Base-by-base conservation (phyloP, 2,797 vertebrate species). In the Gobio occitaniae region DNA sequence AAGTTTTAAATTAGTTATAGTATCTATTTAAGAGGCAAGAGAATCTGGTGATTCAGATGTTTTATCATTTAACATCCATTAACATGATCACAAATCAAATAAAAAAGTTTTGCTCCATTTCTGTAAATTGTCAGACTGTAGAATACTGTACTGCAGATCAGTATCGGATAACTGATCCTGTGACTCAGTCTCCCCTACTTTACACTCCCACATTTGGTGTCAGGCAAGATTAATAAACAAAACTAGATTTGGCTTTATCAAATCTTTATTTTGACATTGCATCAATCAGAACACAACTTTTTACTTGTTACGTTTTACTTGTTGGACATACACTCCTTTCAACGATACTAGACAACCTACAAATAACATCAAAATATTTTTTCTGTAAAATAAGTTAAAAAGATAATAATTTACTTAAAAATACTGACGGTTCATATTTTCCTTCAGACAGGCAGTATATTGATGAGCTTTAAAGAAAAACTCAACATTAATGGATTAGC, bases 201-300 rank as follows among this genome's bases (percentile, higher is more conserved):
- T n/a, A n/a, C 41, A 71, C 69, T 48, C n/a, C n/a, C 3, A 16
- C 13, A 72, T 54, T 38, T 76, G 32, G 11, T 76, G 50, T 38
- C 19, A 56, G 54, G 50, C 9, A 21, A 29, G 29, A 32, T 50
- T 17, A 74, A 74, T 50, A 21, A 54, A 54, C 38, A 29, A 61
- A 16, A 17, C 52, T 0, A 38, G 15, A 38, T 68, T 68, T 29
- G 1, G 17, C 25, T 25, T 29, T 15, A 41, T 77, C 2, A 44
- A 44, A 48, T 47, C 59, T 79, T 79, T 79, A 79, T 79, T 79
- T 15, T 48, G 16, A 79, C 50, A 66, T 36, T 50, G 61, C 77
- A 44, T 44, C 41, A 44, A 10, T 9, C 41, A 41, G 1, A 41
- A 41, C 7, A 44, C 41, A 79, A 36, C 25, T 25, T 25, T 25